Conservation (phyloP, 2,888 invertebrate species). For the Macropis europaea region DNA sequence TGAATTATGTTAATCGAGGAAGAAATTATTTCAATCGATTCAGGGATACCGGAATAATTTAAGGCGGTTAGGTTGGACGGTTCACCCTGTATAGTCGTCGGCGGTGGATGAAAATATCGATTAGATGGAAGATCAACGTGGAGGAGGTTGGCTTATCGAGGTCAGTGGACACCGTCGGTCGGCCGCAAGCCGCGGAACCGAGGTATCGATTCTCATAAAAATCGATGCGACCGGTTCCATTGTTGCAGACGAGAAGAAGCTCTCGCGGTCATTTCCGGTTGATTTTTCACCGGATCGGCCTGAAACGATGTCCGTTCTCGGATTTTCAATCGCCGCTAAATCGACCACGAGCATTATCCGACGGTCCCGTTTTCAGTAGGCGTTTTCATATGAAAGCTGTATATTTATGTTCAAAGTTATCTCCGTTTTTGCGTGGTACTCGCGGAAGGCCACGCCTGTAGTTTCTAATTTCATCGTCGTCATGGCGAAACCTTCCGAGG, state of each 20-base stretch:
- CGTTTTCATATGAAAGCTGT: neutral
- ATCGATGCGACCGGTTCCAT: constrained; percentile 43
- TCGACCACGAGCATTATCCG: neutral
- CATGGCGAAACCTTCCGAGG: no score
- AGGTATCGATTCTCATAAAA: constrained; percentile 43
- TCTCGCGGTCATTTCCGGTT: constrained; percentile 35
- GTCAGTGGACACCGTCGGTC: constrained; percentile 45
- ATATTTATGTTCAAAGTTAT: neutral
- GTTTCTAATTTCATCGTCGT: constrained; percentile 51
- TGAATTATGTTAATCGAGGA: no score
- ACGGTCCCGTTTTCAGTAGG: neutral
- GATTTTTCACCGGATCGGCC: constrained; percentile 12
- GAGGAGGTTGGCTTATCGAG: constrained; percentile 34
- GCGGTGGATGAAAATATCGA: constrained; percentile 39
- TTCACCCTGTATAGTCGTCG: neutral
- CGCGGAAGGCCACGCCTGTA: constrained; percentile 23
- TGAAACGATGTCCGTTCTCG: constrained; percentile 7
- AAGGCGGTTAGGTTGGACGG: no score
- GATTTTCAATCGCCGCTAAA: neutral
- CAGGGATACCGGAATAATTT: no score
- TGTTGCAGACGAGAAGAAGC: constrained; percentile 12
- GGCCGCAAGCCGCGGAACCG: constrained; percentile 31
- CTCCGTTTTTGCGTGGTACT: neutral
- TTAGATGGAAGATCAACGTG: constrained; percentile 6
- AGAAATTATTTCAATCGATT: no score